Base-by-base conservation (phyloP, 2,797 vertebrate species). In the Eulemur coronatus region DNA sequence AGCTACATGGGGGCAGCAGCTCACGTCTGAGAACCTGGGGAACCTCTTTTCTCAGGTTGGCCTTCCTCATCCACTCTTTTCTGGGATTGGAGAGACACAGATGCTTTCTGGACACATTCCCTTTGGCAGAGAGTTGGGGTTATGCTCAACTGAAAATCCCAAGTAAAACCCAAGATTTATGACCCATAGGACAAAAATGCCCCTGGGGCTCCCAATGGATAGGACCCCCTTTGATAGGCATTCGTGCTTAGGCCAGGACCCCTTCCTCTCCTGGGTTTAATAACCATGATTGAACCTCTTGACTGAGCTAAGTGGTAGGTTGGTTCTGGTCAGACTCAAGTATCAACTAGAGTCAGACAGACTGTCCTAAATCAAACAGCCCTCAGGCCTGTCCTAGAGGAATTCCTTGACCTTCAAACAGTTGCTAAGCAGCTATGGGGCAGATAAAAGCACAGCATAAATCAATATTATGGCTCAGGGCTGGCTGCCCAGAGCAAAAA, bases 161-260 rank as follows among this genome's bases (percentile, higher is more conserved):
- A 73, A 84, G 61, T 70, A 76, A 94, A 94, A 76, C 76, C 67
- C 90, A 41, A 92, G 73, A 78, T 87, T 82, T 52, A 55, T 12
- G 76, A 70, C 28, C 38, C 41, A 28, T 24, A 13, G 35, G 67
- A 81, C 85, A 87, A 84, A 97, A 73, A 61, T 33, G 35, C 8
- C 61, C 79, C 28, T 33, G 43, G 35, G 38, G n/a, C 65, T 89
- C 73, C 52, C 86, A 15, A 30, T 0, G 2, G 11, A 55, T 65
- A 87, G 80, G 50, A 50, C 14, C 38, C 14, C 12, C 41, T 38
- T 38, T 50, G 72, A 57, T 15, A 41, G 93, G 41, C 8, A 46
- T n/a, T 41, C 13, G 9, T 65, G 43, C 67, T 85, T 50, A 85
- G 80, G 50, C 33, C 33, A 59, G 20, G 35, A 69, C 28, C n/a